A percentile compares a stretch with the other conserved stretches of the same genome.
Conservation (phyloP, 2,888 invertebrate species). For the Conistra vaccinii region DNA sequence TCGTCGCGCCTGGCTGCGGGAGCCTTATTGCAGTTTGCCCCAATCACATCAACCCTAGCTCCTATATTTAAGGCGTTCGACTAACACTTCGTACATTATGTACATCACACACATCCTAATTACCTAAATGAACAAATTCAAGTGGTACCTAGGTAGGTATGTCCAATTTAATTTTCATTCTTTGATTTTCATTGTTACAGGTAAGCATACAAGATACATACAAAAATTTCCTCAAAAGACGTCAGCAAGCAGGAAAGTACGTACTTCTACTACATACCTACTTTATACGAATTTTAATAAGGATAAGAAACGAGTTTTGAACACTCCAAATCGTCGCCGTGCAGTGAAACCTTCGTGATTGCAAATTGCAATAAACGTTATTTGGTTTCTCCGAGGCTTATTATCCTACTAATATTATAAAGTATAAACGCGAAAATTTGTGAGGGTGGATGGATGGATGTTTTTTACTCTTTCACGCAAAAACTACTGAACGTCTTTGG, state of each 20-base stretch:
- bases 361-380: background rate
- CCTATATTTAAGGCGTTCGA: background rate
- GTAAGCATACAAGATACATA: slow-evolving; percentile 41
- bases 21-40: too few species aligned
- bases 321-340: background rate
- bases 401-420: background rate
- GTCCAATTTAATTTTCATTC: background rate
- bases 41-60: too few species aligned
- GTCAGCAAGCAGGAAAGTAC: slow-evolving; percentile 7
- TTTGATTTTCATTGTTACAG: slow-evolving; percentile 52
- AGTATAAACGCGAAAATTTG: too few species aligned
- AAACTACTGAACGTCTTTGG: too few species aligned
- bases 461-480: too few species aligned
- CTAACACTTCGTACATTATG: background rate
- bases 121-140: slow-evolving; percentile 18
- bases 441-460: too few species aligned
- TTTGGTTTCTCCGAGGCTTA: background rate
- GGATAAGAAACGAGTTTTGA: background rate
- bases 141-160: too few species aligned
- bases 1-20: too few species aligned
- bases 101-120: slow-evolving; percentile 14
- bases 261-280: background rate
- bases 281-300: background rate
- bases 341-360: background rate
- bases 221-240: slow-evolving; percentile 1